Percentiles rank a stretch among this genome's conserved stretches.
Conservation (phyloP, 2,888 invertebrate genomes). For the Pristionchus entomophagus region DNA sequence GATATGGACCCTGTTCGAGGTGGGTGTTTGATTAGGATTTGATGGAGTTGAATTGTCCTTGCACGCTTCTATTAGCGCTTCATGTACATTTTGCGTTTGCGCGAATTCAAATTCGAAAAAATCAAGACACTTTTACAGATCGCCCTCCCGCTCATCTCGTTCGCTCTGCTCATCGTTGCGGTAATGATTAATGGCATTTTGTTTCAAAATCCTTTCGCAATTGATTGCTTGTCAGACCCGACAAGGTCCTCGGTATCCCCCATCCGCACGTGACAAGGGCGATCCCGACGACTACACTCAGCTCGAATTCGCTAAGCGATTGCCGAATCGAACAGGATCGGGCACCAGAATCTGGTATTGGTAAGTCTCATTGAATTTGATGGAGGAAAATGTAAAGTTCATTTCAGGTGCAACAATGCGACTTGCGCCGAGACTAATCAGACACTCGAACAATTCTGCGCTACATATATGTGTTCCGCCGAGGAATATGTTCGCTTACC, state of each 20-base stretch:
- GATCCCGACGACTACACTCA: neutral
- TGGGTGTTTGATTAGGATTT: neutral
- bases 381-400: neutral
- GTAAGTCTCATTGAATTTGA: neutral
- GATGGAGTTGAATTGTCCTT: too few species aligned
- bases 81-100: too few species aligned
- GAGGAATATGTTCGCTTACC: too few species aligned
- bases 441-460: neutral
- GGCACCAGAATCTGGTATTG: neutral
- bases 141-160: neutral
- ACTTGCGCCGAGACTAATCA: neutral
- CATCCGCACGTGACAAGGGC: neutral
- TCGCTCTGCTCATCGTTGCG: neutral
- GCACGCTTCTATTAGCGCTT: too few species aligned
- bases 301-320: neutral
- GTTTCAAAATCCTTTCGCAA: neutral
- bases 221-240: neutral
- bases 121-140: neutral
- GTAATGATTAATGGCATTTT: neutral
- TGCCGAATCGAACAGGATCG: neutral
- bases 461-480: too few species aligned
- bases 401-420: neutral
- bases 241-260: neutral
- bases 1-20: slow-evolving; percentile 9
- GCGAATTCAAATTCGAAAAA: neutral